These are phyloP conservation scores for Gadopsis bispinosus DNA, from an alignment of 2,797 vertebrate genomes.

Conservation along the genomic window DNA sequence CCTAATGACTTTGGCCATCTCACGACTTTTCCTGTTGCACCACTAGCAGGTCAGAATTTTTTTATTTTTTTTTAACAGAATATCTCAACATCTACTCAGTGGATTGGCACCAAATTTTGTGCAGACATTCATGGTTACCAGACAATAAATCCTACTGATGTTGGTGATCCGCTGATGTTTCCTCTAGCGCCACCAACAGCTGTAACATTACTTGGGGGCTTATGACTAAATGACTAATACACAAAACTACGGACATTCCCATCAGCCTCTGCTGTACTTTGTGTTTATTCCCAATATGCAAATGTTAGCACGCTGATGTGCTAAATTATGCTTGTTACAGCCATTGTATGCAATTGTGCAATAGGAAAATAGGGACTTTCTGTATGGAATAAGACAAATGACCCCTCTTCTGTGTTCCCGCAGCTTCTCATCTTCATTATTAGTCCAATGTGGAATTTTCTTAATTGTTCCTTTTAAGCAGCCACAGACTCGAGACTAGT, in stretches of 20 bases:
- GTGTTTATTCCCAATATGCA: background rate
- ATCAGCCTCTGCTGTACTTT: background rate
- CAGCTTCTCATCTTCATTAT: conserved; percentile 44
- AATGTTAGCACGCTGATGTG: background rate
- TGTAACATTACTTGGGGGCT: too few relatives aligned
- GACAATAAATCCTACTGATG: background rate
- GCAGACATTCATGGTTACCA: background rate
- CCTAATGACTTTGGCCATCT: background rate
- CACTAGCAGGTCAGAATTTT: background rate
- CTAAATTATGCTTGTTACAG: conserved; percentile 1
- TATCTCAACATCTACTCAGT: background rate
- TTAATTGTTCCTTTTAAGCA: conserved; percentile 67
- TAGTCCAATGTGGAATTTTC: conserved; percentile 50
- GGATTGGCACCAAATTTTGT: background rate
- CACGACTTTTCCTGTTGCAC: too few relatives aligned
- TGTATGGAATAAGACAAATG: conserved; percentile 50
- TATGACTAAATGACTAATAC: background rate
- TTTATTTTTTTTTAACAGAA: too few relatives aligned
- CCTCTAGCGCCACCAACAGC: background rate
- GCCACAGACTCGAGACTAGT: conserved; percentile 48
- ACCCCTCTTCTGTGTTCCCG: conserved; percentile 22
- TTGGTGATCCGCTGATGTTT: background rate
- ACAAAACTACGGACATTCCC: background rate
- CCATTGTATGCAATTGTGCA: background rate
- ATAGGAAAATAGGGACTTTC: conserved; percentile 8